phyloP scores from a whole-genome alignment of 2,888 invertebrate species.

The Xylota sylvarum region DNA sequence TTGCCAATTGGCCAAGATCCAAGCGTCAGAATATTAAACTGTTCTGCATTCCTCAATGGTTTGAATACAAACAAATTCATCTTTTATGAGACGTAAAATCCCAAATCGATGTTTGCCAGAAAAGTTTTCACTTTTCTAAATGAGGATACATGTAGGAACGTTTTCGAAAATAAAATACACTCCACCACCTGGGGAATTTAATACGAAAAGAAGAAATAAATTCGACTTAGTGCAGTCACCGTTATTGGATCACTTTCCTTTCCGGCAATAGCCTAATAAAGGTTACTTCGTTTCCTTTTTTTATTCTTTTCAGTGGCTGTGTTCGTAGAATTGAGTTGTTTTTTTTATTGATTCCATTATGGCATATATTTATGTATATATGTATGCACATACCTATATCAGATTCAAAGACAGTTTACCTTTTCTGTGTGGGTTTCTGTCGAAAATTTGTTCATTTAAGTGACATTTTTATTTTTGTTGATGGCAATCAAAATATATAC shows the following conservation, averaged over 20 bases:
- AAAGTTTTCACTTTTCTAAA: neutral
- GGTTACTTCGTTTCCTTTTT: constrained; percentile 10
- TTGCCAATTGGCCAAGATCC: constrained; percentile 38
- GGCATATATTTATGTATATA: no score
- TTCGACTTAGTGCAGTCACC: neutral
- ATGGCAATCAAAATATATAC: neutral
- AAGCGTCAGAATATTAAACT: constrained; percentile 20
- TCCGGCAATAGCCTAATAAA: neutral
- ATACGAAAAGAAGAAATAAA: neutral
- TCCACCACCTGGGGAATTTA: neutral
- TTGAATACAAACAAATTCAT: neutral
- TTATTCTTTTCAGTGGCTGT: neutral
- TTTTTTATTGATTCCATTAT: constrained; percentile 20
- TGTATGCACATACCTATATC: neutral
- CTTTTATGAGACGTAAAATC: constrained; percentile 12
- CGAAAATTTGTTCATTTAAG: neutral
- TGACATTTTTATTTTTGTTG: neutral
- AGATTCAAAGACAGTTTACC: neutral
- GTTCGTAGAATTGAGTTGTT: constrained; percentile 1
- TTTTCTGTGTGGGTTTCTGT: neutral
- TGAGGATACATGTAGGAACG: no score
- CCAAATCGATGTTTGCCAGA: neutral
- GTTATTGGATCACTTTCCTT: neutral
- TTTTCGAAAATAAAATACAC: neutral
- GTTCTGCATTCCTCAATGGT: neutral